Conservation (phyloP, 2,113 vertebrate species). For the Heliornis fulica region DNA sequence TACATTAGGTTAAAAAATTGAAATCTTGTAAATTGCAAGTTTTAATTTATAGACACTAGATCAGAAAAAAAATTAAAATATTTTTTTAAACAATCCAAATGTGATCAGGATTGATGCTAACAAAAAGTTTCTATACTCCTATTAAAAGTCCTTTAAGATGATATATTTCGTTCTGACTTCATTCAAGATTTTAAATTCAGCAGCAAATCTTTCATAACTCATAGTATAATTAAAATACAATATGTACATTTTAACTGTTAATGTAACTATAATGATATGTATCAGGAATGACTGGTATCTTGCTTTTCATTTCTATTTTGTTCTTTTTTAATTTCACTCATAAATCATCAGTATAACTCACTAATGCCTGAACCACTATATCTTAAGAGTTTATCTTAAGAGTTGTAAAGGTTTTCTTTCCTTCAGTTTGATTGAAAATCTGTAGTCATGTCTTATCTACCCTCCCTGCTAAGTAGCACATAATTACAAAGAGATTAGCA, state of each 20-base stretch:
- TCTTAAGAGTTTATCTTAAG: background rate
- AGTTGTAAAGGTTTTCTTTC: background rate
- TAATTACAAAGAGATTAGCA: background rate
- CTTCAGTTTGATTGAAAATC: constrained; percentile 28
- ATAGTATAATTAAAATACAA: constrained; percentile 6
- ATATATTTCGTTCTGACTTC: background rate
- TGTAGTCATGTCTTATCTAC: background rate
- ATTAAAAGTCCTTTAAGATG: background rate
- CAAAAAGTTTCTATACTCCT: background rate
- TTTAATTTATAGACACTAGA: background rate
- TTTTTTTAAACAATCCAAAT: background rate
- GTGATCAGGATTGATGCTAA: background rate
- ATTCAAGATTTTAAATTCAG: background rate
- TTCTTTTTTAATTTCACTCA: background rate
- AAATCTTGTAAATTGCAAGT: background rate
- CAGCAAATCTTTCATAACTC: background rate
- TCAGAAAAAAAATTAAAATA: background rate
- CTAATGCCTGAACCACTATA: background rate
- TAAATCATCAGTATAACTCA: background rate
- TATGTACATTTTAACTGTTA: background rate
- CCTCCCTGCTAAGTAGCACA: background rate
- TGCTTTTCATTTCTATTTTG: background rate
- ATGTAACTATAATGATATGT: background rate
- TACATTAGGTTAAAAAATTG: background rate
- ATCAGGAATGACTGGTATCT: background rate